A percentile compares a stretch with the other conserved stretches of the same genome.
Conservation (phyloP, 1,140 invertebrate species). For the Leptinotarsa texana region DNA sequence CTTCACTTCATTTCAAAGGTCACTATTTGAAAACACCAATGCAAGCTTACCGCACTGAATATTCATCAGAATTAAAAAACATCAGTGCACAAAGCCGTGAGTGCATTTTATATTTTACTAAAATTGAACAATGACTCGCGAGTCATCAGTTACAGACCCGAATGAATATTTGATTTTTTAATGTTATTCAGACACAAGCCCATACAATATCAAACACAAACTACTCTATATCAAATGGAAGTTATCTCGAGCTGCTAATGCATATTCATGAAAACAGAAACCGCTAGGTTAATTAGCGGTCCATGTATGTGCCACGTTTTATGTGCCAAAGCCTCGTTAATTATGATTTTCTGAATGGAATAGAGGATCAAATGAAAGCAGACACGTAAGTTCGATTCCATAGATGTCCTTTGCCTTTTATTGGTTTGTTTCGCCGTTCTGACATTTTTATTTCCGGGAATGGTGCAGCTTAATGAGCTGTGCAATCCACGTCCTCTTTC, state of each 20-base stretch:
- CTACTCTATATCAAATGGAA: constrained; percentile 16
- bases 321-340: constrained; percentile 11
- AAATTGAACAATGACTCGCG: too few species aligned
- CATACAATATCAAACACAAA: background rate
- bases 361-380: background rate
- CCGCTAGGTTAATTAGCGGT: constrained; percentile 22
- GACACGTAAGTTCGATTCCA: background rate
- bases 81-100: too few species aligned
- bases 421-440: background rate
- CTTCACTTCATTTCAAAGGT: too few species aligned
- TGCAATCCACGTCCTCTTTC: background rate
- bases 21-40: too few species aligned
- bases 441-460: background rate
- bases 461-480: background rate
- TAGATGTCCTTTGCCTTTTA: background rate
- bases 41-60: too few species aligned
- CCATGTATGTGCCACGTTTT: constrained; percentile 13
- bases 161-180: background rate
- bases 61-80: too few species aligned
- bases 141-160: too few species aligned
- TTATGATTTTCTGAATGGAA: constrained; percentile 12
- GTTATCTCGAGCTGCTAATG: background rate
- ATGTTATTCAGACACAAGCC: background rate
- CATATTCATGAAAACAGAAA: constrained; percentile 24
- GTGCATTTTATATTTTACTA: too few species aligned